Evolutionary conservation across 2,888 invertebrate genomes (phyloP).

Genomic region (Agrilus mali): DNA sequence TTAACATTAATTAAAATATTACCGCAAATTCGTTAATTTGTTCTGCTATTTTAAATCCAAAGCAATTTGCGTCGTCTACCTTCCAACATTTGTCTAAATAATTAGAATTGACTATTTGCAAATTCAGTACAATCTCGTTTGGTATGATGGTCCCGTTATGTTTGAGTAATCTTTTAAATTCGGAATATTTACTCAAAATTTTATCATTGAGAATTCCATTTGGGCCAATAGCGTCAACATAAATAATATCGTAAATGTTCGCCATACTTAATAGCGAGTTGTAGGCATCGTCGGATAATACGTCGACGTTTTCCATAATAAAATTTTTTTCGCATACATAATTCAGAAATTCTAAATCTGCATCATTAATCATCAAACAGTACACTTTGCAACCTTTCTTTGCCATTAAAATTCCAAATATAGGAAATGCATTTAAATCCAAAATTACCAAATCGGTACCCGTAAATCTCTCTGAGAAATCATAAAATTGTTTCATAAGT

Average conservation of each 20-base stretch:
- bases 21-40: slow-evolving; percentile 49
- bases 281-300: slow-evolving; percentile 9
- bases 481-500: slow-evolving; percentile 23
- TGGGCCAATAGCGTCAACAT: slow-evolving; percentile 40
- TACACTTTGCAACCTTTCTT: slow-evolving; percentile 30
- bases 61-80: slow-evolving; percentile 43
- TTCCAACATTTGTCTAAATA: slow-evolving; percentile 46
- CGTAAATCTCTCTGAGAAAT: slow-evolving; percentile 32
- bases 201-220: slow-evolving; percentile 44
- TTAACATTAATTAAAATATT: slow-evolving; percentile 10
- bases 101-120: slow-evolving; percentile 45
- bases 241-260: slow-evolving; percentile 40
- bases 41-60: slow-evolving; percentile 39
- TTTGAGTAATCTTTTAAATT: slow-evolving; percentile 25
- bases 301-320: slow-evolving; percentile 27
- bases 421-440: slow-evolving; percentile 50
- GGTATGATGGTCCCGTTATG: slow-evolving; percentile 31
- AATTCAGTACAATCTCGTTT: slow-evolving; percentile 37
- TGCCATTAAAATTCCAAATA: slow-evolving; percentile 46
- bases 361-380: slow-evolving; percentile 33
- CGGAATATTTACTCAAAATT: slow-evolving; percentile 23
- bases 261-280: slow-evolving; percentile 10
- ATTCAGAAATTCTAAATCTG: slow-evolving; percentile 34
- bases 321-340: slow-evolving; percentile 35
- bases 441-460: slow-evolving; percentile 33